A percentile compares a stretch with the other conserved stretches of the same genome.
Evolutionary conservation across 2,888 invertebrate genomes (phyloP).

Genomic region (Eupithecia vulgata): DNA sequence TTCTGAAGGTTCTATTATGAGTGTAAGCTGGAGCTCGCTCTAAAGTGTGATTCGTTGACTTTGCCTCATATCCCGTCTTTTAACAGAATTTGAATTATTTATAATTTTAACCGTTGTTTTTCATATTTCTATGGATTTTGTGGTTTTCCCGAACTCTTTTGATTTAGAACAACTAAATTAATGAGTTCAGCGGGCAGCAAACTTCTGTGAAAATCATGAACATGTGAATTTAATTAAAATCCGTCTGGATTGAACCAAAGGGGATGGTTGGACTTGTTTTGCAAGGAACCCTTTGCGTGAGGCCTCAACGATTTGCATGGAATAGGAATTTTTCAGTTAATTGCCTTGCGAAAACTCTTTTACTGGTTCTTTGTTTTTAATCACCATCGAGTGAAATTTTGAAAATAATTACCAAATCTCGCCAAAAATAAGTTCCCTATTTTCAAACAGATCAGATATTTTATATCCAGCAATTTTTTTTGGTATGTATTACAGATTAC

Average conservation of each 20-base stretch:
- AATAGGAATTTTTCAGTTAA: conserved; percentile 31
- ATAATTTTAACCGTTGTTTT: not conserved
- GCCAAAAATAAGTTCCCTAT: not conserved
- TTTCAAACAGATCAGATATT: not conserved
- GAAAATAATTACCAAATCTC: not conserved
- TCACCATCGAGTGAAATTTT: not conserved
- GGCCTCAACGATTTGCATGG: conserved; percentile 23
- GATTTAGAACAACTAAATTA: not conserved
- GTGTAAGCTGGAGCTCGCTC: conserved; percentile 28
- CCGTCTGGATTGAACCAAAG: conserved; percentile 31
- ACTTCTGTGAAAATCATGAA: not conserved
- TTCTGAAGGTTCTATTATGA: conserved; percentile 37
- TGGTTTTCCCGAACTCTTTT: not conserved
- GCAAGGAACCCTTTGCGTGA: conserved; percentile 25
- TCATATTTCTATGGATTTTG: not conserved
- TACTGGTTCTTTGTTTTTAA: not conserved
- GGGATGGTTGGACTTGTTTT: conserved; percentile 19
- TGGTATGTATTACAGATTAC: not conserved
- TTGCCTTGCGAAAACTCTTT: conserved; percentile 18
- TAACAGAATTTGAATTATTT: conserved; percentile 4
- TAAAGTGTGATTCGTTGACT: conserved; percentile 32
- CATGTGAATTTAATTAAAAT: conserved; percentile 43
- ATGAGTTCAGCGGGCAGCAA: not conserved
- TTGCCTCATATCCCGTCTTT: conserved; percentile 18
- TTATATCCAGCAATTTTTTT: not conserved